These are phyloP conservation scores for Melolontha melolontha DNA, from an alignment of 2,888 invertebrate genomes.

Conservation along the genomic window DNA sequence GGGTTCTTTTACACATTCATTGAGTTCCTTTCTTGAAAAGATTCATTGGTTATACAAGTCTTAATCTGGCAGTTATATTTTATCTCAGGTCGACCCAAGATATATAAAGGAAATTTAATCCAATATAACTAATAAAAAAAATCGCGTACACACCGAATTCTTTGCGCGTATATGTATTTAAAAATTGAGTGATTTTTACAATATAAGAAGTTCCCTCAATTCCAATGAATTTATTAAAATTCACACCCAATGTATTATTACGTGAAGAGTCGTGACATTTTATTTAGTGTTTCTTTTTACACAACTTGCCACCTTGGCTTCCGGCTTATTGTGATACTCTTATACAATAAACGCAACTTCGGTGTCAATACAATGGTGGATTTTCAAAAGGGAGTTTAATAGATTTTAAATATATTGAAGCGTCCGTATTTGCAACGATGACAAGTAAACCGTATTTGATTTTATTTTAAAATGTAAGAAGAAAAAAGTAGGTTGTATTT, in stretches of 20 bases:
- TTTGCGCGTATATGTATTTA: background rate
- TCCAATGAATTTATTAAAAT: background rate
- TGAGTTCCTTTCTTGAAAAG: constrained; percentile 45
- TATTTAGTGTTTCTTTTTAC: constrained; percentile 49
- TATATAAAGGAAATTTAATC: background rate
- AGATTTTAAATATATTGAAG: constrained; percentile 23
- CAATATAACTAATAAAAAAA: constrained; percentile 20
- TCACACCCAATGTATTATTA: too few species aligned
- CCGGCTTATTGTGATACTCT: constrained; percentile 50
- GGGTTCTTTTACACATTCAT: constrained; percentile 44
- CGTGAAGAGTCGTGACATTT: constrained; percentile 16
- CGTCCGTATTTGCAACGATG: background rate
- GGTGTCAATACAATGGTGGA: constrained; percentile 12
- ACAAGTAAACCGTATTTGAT: too few species aligned
- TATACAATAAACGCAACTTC: constrained; percentile 33
- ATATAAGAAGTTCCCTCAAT: too few species aligned
- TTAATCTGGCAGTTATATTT: constrained; percentile 56
- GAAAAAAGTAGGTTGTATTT: too few species aligned
- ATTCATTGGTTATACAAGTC: constrained; percentile 51
- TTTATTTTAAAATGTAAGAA: too few species aligned
- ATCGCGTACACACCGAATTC: background rate
- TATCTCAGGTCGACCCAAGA: constrained; percentile 47
- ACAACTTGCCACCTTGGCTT: constrained; percentile 54
- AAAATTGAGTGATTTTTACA: too few species aligned
- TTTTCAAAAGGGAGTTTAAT: constrained; percentile 21